These are phyloP conservation scores for Epinotia brunnichana DNA, from an alignment of 2,888 invertebrate species.

Conservation along the genomic window DNA sequence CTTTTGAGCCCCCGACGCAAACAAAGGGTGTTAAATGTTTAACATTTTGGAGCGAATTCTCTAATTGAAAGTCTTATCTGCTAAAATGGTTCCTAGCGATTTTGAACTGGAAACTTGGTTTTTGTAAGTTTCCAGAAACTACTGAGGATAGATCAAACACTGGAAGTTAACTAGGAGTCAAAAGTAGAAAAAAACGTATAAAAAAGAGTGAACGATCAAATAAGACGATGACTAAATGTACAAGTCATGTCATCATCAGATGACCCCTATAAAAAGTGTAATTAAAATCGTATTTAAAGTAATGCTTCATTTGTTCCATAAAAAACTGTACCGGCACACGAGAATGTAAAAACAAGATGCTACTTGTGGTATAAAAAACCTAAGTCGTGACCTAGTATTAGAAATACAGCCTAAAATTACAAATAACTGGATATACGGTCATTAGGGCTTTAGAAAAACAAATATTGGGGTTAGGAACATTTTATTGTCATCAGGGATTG, in stretches of 20 bases:
- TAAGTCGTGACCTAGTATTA: conserved; percentile 39
- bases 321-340: conserved; percentile 4
- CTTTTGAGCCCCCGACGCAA: too few species aligned
- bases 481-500: not conserved
- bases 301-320: conserved; percentile 10
- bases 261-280: conserved; percentile 24
- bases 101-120: too few species aligned
- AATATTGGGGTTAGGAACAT: not conserved
- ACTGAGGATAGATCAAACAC: too few species aligned
- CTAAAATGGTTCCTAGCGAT: too few species aligned
- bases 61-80: too few species aligned
- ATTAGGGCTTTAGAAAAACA: conserved; percentile 7
- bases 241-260: not conserved
- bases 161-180: too few species aligned
- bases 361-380: conserved; percentile 19
- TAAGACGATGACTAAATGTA: not conserved
- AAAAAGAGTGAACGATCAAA: not conserved
- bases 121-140: too few species aligned
- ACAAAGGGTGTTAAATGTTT: too few species aligned
- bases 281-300: conserved; percentile 28
- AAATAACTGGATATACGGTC: conserved; percentile 5
- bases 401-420: conserved; percentile 10
- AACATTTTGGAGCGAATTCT: too few species aligned
- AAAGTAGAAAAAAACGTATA: too few species aligned
- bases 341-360: conserved; percentile 9